Evolutionary conservation across 2,888 invertebrate genomes (phyloP).

Genomic region (Celastrina argiolus): DNA sequence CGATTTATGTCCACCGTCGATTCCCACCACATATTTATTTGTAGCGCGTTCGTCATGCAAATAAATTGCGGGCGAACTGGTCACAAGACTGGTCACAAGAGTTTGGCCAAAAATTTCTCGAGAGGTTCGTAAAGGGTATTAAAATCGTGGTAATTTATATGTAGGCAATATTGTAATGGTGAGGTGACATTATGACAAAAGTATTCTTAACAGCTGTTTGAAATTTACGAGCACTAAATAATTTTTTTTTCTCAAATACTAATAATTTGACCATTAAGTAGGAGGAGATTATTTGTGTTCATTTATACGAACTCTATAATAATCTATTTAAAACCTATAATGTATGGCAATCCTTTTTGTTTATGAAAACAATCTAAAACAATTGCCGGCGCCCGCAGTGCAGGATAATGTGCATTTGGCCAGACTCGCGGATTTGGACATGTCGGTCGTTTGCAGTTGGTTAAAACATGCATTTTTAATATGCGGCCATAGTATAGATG

Average conservation of each 20-base stretch:
- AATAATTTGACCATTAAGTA: too few relatives aligned
- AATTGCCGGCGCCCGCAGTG: neutral
- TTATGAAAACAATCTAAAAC: constrained; percentile 11
- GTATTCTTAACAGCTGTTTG: too few relatives aligned
- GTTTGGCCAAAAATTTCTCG: too few relatives aligned
- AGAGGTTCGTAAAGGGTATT: too few relatives aligned
- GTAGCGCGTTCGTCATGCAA: constrained; percentile 27
- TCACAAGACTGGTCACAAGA: neutral
- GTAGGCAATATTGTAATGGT: too few relatives aligned
- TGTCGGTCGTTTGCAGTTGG: constrained; percentile 20
- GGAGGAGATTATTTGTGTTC: too few relatives aligned
- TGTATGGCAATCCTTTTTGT: neutral
- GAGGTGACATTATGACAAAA: too few relatives aligned
- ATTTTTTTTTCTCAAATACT: too few relatives aligned
- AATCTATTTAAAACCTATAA: too few relatives aligned
- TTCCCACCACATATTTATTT: constrained; percentile 27
- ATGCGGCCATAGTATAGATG: neutral
- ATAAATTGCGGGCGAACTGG: neutral
- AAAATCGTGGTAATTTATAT: too few relatives aligned
- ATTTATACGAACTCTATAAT: too few relatives aligned
- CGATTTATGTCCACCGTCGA: constrained; percentile 30
- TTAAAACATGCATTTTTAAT: constrained; percentile 17
- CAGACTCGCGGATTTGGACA: constrained; percentile 22
- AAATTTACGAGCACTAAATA: too few relatives aligned
- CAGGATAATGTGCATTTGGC: constrained; percentile 13